Evolutionary conservation across 2,888 invertebrate species (phyloP).

Genomic region (Geotrupes spiniger): DNA sequence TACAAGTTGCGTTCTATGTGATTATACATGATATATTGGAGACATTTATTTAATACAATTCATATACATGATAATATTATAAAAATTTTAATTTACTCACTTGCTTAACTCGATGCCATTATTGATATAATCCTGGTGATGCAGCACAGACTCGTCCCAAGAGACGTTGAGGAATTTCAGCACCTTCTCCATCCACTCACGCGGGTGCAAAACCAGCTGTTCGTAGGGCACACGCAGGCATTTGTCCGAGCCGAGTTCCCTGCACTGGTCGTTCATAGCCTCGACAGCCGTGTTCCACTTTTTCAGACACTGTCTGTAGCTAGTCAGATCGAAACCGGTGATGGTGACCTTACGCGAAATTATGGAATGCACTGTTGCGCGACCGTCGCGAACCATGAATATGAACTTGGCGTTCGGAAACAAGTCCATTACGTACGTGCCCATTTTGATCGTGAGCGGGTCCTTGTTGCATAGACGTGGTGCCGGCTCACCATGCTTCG

Average conservation of each 20-base stretch:
- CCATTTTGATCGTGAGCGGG: slow-evolving; percentile 96
- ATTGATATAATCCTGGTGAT: slow-evolving; percentile 97
- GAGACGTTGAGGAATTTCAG: slow-evolving; percentile 85
- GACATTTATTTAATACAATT: too few species aligned
- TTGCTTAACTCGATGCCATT: slow-evolving; percentile 94
- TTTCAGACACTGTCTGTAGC: slow-evolving; percentile 89
- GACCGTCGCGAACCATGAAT: slow-evolving; percentile 97
- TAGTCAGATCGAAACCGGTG: slow-evolving; percentile 86
- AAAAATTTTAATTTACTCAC: too few species aligned
- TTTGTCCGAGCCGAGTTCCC: slow-evolving; percentile 68
- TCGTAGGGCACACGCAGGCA: slow-evolving; percentile 94
- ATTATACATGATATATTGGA: too few species aligned
- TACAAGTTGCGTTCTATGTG: too few species aligned
- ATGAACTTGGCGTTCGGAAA: slow-evolving; percentile 98
- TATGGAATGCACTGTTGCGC: slow-evolving; percentile 98
- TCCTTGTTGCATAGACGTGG: slow-evolving; percentile 97
- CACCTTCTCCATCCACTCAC: slow-evolving; percentile 82
- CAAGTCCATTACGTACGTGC: slow-evolving; percentile 87
- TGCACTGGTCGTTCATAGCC: slow-evolving; percentile 92
- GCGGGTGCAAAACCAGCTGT: slow-evolving; percentile 93
- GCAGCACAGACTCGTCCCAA: slow-evolving; percentile 94
- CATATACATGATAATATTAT: too few species aligned
- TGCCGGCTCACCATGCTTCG: slow-evolving; percentile 93
- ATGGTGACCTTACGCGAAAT: slow-evolving; percentile 76
- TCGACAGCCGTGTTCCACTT: slow-evolving; percentile 97